Evolutionary conservation across 30 jellyfish, hydroid and myxozoan genomes (phyloP).

Genomic region (Aurelia coerulea): DNA sequence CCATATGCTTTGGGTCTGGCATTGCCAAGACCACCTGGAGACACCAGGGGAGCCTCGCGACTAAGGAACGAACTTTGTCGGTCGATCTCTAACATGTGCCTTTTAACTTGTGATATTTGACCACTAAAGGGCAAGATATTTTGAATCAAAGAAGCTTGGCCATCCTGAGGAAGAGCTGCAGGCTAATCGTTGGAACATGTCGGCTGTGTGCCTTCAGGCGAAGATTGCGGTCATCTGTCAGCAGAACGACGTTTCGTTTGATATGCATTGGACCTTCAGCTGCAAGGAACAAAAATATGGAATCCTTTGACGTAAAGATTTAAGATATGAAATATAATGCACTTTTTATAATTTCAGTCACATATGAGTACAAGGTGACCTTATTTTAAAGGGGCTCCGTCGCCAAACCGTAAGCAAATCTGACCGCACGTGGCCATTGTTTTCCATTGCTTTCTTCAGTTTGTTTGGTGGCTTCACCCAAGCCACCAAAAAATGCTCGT

Average conservation of each 20-base stretch:
- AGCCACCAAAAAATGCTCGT: too few species aligned
- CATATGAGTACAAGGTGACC: neutral
- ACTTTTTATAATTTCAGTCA: neutral
- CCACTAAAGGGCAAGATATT: neutral
- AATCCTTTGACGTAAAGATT: neutral
- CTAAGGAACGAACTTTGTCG: too few species aligned
- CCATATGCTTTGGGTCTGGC: too few species aligned
- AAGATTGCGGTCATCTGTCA: conserved; percentile 93
- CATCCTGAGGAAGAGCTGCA: conserved; percentile 80
- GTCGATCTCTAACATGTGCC: too few species aligned
- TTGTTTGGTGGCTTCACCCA: too few species aligned
- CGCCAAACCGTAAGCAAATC: too few species aligned
- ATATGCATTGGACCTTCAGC: conserved; percentile 86
- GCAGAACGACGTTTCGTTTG: conserved; percentile 80
- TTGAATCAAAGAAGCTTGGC: conserved; percentile 57
- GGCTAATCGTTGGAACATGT: conserved; percentile 89
- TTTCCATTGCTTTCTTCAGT: too few species aligned
- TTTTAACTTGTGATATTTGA: too few species aligned
- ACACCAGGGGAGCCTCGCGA: too few species aligned
- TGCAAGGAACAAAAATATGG: neutral
- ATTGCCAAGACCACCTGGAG: too few species aligned
- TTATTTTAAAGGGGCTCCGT: neutral
- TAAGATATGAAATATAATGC: neutral
- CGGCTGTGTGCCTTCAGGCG: conserved; percentile 97
- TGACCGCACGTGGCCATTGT: too few species aligned